A percentile compares a stretch with the other conserved stretches of the same genome.
phyloP scores from a whole-genome alignment of 2,888 invertebrate species.

The Embidobia sp. region DNA sequence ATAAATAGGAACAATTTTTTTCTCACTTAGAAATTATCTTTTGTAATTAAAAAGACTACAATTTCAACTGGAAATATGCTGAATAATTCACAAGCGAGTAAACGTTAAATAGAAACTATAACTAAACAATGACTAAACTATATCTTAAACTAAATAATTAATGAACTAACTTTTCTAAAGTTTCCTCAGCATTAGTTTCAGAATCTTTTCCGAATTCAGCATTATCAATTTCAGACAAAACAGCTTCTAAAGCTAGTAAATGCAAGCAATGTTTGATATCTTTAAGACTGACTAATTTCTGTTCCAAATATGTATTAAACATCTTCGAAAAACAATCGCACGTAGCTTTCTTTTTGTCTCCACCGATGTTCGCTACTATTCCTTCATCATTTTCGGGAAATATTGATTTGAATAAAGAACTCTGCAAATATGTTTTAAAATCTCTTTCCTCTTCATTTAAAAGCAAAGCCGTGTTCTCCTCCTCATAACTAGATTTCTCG shows the following conservation, averaged over 20 bases:
- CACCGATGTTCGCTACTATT: too few relatives aligned
- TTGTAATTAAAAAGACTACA: too few relatives aligned
- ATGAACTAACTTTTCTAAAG: too few relatives aligned
- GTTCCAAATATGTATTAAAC: not conserved
- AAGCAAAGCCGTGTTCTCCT: not conserved
- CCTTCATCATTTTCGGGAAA: conserved; percentile 9
- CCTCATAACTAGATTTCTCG: not conserved
- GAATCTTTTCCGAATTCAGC: conserved; percentile 5
- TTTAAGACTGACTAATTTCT: not conserved
- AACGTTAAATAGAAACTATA: too few relatives aligned
- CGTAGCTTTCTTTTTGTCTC: too few relatives aligned
- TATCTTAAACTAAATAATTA: too few relatives aligned
- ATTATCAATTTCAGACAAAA: conserved; percentile 2
- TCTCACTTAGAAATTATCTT: too few relatives aligned
- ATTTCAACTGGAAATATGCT: too few relatives aligned
- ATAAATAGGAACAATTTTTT: too few relatives aligned
- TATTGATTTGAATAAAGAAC: conserved; percentile 7
- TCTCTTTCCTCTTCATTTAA: not conserved
- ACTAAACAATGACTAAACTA: too few relatives aligned
- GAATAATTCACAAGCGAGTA: too few relatives aligned
- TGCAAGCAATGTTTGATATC: conserved; percentile 32
- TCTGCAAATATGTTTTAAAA: conserved; percentile 1
- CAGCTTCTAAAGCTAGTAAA: conserved; percentile 16
- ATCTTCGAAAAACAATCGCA: conserved; percentile 17
- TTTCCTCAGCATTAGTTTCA: too few relatives aligned